A percentile compares a stretch with the other conserved stretches of the same genome.
phyloP scores from a whole-genome alignment of 1,140 invertebrate genomes.

The Apocrypta bakeri region DNA sequence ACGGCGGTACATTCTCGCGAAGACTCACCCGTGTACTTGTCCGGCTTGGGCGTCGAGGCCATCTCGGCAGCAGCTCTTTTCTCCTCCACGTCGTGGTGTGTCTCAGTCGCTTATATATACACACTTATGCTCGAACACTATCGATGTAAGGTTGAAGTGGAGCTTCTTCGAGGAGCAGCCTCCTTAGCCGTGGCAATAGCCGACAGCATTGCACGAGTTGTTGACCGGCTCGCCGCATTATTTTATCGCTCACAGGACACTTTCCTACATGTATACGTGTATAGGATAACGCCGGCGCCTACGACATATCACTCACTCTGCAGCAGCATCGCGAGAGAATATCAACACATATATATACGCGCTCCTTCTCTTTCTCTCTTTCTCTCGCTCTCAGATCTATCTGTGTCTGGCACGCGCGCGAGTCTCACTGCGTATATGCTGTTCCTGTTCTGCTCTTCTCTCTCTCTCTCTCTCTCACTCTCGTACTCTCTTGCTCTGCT shows the following conservation, averaged over 20 bases:
- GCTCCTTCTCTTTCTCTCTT: not conserved
- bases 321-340: not conserved
- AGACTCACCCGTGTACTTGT: slow-evolving; percentile 69
- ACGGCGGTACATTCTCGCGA: too few species aligned
- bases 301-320: not conserved
- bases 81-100: slow-evolving; percentile 42
- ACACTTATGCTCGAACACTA: not conserved
- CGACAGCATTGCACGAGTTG: not conserved
- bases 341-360: not conserved
- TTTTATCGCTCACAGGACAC: not conserved
- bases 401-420: not conserved
- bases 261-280: not conserved
- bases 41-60: slow-evolving; percentile 71
- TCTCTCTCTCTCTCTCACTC: not conserved
- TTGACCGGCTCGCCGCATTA: not conserved
- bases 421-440: not conserved
- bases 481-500: too few species aligned
- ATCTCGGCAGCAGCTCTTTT: slow-evolving; percentile 55
- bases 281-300: not conserved
- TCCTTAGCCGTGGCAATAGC: not conserved
- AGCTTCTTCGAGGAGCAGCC: not conserved
- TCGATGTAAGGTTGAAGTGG: not conserved
- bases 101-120: not conserved
- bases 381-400: not conserved
- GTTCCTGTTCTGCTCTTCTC: not conserved